Evolutionary conservation across 2,797 vertebrate species (phyloP).

Genomic region (Spheniscus humboldti): DNA sequence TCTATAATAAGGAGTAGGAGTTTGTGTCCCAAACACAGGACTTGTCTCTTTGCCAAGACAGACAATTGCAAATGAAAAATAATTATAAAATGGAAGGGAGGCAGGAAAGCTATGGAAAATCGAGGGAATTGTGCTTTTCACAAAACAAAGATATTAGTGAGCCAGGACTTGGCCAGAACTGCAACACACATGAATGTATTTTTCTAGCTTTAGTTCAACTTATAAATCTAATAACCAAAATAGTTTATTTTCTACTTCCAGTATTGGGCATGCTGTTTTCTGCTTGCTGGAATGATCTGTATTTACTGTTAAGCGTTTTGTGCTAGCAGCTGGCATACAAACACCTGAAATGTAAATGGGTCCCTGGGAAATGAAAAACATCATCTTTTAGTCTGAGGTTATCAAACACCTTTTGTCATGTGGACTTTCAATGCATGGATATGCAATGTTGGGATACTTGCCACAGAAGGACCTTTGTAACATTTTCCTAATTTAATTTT

Average conservation of each 20-base stretch:
- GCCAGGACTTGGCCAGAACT: background rate
- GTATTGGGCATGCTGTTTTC: background rate
- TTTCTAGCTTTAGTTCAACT: background rate
- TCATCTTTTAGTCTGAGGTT: background rate
- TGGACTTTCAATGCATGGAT: background rate
- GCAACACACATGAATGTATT: background rate
- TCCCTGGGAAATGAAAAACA: background rate
- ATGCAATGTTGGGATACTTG: background rate
- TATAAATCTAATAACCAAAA: background rate
- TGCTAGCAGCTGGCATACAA: background rate
- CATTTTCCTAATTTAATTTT: background rate
- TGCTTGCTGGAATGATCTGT: background rate
- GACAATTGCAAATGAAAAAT: conserved; percentile 1
- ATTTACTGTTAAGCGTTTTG: background rate
- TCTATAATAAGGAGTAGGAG: background rate
- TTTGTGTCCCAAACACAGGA: background rate
- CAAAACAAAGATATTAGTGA: background rate
- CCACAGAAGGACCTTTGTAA: background rate
- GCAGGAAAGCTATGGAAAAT: background rate
- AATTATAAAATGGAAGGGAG: background rate
- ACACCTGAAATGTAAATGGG: background rate
- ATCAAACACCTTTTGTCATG: background rate
- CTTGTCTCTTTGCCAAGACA: background rate
- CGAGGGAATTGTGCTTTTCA: background rate
- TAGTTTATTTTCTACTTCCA: background rate